Evolutionary conservation across 2,888 invertebrate genomes (phyloP), one percentile per base, ranked within the genome.

Genomic region (Diplolepis rosae): DNA sequence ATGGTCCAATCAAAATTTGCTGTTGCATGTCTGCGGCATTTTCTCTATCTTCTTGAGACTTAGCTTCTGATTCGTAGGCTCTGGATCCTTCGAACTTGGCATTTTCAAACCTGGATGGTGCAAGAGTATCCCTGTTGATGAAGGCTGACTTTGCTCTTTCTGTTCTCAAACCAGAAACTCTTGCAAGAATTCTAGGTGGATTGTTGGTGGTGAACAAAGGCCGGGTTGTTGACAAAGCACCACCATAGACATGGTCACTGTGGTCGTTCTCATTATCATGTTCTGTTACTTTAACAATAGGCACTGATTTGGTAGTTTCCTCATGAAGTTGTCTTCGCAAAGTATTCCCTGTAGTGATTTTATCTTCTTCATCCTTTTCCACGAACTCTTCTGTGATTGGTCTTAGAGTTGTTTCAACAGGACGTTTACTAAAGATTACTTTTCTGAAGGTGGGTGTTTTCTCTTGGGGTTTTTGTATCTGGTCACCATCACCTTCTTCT

Each of bases 161-260:
- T 0, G 79, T 66, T 28, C 87, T 79, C 0, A 77, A 71, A 0
- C 72, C 76, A 1, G 83, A 61, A 1, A 86, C 77, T 22, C 88
- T 80, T 32, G 87, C 91, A 35, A 92, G 87, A 30, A 92, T 83
- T 80, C 92, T 89, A 0, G 93, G 90, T 27, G 92, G 89, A 6
- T 90, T 91, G 0, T 92, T 92, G 0, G 93, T 94, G 0, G 93
- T 93, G 79, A 94, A 94, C 15, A 94, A 85, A 0, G 93, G 94
- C 35, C 94, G 89, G 4, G 93, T 91, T 28, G 93, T 92, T 0
- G 93, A 92, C 13, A 92, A 75, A 27, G 93, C 92, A 39, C 92
- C 91, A 35, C 93, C 93, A 77, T 94, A 94, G 0, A 94, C 92
- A 24, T 61, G 61, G 80, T 94, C 94, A 1, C 92, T 91, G 3